Evolutionary conservation across 2,888 invertebrate species (phyloP), one percentile per base, ranked within the genome.

Genomic region (Pantelozetes paolii): DNA sequence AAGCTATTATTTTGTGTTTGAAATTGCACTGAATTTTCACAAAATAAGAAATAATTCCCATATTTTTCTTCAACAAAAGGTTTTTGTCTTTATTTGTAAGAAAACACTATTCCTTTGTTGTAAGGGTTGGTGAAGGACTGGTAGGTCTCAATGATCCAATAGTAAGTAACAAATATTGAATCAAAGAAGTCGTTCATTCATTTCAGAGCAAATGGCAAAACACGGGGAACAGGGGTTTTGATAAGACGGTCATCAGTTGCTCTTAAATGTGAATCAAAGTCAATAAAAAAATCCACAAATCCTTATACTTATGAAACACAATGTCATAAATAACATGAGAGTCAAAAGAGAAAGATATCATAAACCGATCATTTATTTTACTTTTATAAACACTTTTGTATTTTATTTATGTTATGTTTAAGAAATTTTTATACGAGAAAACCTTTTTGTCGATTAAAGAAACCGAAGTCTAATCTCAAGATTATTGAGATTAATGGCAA

Each of bases 251-350:
- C 67, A 67, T 67, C 67, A 40, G 26, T 67, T 40, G 40, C 40
- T 67, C 40, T 67, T 40, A 67, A 67, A 67, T 15, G 20, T 42
- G 67, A 67, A n/a, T 67, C 67, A 67, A 67, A 67, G 67, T 67
- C 67, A 40, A 67, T 67, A 67, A 42, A 67, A 64, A 67, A 15
- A 62, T 62, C 62, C 62, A 32, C 62, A 62, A 59, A 23, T 26
- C 62, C 62, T 30, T 62, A 62, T 62, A 62, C 62, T 62, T 62
- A 32, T 18, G 62, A 32, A 36, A 36, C 11, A 62, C 28, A n/a
- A 18, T 32, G 62, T 62, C 62, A 62, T 62, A 62, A 62, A 62
- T 62, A 62, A 62, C 62, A 62, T 32, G 36, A 62, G 62, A 36
- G 26, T 54, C 54, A 54, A 23, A 62, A 59, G 23, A 62, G 62